Evolutionary conservation across 2,113 vertebrate genomes (phyloP), one percentile per base, ranked within the genome.

Genomic region (Ivindomyrus marchei): DNA sequence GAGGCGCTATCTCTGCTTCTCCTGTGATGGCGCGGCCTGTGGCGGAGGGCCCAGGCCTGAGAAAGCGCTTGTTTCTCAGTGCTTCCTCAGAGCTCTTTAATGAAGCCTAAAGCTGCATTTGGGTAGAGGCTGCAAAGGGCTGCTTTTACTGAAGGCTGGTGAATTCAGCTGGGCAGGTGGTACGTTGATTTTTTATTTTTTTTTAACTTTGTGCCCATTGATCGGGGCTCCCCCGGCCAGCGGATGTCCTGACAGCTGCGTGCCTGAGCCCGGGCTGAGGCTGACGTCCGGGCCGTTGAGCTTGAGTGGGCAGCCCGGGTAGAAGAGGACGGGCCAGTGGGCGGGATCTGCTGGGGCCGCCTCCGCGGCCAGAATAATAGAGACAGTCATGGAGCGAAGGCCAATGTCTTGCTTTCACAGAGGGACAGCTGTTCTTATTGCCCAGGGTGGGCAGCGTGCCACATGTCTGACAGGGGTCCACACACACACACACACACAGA

Each of bases 351-450:
- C 49, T 70, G 89, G 93, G 91, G 52, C 47, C 92, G 90, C 91
- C 10, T 88, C 93, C 93, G 90, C 91, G 90, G 90, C 85, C 92
- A 27, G 90, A 92, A 96, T 94, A 95, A 95, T 95, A 93, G 94
- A 91, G 66, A 87, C 93, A 95, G 93, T 95, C 93, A 95, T 94
- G 91, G 93, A 92, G 93, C 87, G 90, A 90, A 92, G 93, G 92
- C 94, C 91, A 91, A 90, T 94, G 93, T 90, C 92, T 92, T 91
- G 91, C 92, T 77, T 89, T 87, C 56, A 88, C 86, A 94, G 91
- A 88, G 58, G 87, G 92, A 94, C 94, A 94, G 94, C 94, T 95
- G 93, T 93, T 94, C 94, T 95, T 95, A 94, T 94, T 94, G 94
- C 92, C 92, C 77, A 88, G 91, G 49, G 89, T 88, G 92, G 94